Conservation (phyloP, 2,888 invertebrate genomes). For the Teleiodes luculella region DNA sequence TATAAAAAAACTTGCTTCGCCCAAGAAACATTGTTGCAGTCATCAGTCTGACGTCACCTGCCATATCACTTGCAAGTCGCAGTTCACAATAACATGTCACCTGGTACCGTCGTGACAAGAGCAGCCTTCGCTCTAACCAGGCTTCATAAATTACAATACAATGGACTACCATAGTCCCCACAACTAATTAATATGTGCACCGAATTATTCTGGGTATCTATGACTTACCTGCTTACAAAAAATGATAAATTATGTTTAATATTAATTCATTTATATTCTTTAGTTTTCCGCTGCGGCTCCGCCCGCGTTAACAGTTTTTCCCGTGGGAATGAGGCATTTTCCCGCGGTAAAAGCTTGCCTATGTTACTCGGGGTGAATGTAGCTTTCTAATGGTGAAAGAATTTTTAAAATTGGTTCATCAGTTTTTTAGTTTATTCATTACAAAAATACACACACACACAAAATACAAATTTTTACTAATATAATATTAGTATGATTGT, state of each 20-base stretch:
- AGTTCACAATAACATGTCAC: constrained; percentile 44
- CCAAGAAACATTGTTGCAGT: constrained; percentile 12
- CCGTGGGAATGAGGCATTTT: too few species aligned
- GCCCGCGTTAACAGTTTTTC: too few species aligned
- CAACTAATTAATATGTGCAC: constrained; percentile 63
- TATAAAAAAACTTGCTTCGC: neutral
- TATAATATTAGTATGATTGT: too few species aligned
- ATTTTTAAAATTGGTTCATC: too few species aligned
- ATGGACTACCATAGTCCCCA: constrained; percentile 58
- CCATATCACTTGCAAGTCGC: constrained; percentile 17
- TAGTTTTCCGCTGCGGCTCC: too few species aligned
- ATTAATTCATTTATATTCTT: too few species aligned
- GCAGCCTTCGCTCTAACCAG: constrained; percentile 62
- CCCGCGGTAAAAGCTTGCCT: too few species aligned
- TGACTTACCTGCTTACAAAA: neutral
- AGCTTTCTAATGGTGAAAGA: too few species aligned
- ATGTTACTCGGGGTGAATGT: too few species aligned
- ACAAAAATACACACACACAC: too few species aligned
- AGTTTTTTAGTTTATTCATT: too few species aligned
- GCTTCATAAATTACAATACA: constrained; percentile 72
- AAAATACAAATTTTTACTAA: too few species aligned
- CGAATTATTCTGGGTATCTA: constrained; percentile 9
- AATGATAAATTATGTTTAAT: neutral
- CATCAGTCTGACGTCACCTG: constrained; percentile 23
- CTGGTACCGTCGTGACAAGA: constrained; percentile 59